Percentiles rank a stretch among this genome's conserved stretches.
Conservation (phyloP, 1,140 invertebrate species). For the Sipha flava region DNA sequence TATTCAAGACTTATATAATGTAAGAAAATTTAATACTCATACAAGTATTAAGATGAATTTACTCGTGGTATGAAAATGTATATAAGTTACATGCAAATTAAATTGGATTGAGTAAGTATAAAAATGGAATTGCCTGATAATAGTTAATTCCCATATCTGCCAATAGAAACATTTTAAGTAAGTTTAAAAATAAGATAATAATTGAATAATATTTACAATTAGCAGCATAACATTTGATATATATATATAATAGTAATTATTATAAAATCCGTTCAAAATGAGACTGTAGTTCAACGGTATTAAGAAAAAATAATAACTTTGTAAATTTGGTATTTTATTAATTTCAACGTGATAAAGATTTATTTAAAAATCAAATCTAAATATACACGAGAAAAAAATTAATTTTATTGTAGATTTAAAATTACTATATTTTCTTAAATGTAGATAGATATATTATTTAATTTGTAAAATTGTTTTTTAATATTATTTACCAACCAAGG, state of each 20-base stretch:
- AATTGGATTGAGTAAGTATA: background rate
- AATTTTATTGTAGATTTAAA: background rate
- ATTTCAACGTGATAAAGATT: background rate
- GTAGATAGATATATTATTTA: background rate
- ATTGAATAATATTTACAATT: background rate
- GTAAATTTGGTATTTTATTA: background rate
- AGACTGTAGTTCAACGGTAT: too few relatives aligned
- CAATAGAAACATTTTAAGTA: background rate
- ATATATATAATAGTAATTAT: too few relatives aligned
- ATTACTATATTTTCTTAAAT: background rate
- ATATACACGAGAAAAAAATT: too few relatives aligned
- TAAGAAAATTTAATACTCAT: too few relatives aligned
- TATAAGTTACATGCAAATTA: background rate
- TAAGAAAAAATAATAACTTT: background rate
- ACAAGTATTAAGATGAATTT: too few relatives aligned
- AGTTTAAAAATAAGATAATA: background rate
- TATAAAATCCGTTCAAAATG: too few relatives aligned
- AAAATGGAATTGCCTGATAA: background rate
- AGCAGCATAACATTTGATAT: background rate
- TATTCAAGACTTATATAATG: too few relatives aligned
- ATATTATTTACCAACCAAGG: background rate
- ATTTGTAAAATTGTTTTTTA: background rate
- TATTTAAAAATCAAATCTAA: background rate
- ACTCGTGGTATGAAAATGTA: too few relatives aligned
- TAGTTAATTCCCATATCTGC: background rate